phyloP scores from a whole-genome alignment of 2,113 vertebrate species.

The Strix uralensis region DNA sequence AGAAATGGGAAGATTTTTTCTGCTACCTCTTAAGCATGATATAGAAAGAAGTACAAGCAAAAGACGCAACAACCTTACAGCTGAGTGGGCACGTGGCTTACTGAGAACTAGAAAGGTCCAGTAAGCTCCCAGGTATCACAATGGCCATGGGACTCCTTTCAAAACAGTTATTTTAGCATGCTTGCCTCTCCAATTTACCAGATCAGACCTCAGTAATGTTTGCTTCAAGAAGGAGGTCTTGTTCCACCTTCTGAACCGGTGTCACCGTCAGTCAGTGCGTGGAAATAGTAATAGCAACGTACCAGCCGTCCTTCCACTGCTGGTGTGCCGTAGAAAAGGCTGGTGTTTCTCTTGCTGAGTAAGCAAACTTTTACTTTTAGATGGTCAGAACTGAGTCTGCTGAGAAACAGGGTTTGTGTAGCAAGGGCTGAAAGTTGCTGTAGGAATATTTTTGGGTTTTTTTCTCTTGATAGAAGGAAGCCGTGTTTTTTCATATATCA shows the following conservation, averaged over 20 bases:
- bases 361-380: background rate
- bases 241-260: background rate
- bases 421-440: background rate
- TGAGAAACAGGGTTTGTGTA: background rate
- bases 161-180: background rate
- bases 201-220: background rate
- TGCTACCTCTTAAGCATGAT: background rate
- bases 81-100: background rate
- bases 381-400: background rate
- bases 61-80: background rate
- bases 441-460: background rate
- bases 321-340: background rate
- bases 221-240: background rate
- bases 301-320: background rate
- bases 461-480: background rate
- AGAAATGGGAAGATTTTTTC: background rate
- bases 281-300: background rate
- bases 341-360: background rate
- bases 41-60: background rate
- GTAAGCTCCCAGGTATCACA: no score
- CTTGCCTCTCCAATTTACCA: background rate
- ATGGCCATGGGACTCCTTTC: background rate
- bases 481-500: background rate
- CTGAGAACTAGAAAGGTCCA: background rate
- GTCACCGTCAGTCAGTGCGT: no score